Conservation (phyloP, 2,113 vertebrate species). For the Nyctibius bracteatus region DNA sequence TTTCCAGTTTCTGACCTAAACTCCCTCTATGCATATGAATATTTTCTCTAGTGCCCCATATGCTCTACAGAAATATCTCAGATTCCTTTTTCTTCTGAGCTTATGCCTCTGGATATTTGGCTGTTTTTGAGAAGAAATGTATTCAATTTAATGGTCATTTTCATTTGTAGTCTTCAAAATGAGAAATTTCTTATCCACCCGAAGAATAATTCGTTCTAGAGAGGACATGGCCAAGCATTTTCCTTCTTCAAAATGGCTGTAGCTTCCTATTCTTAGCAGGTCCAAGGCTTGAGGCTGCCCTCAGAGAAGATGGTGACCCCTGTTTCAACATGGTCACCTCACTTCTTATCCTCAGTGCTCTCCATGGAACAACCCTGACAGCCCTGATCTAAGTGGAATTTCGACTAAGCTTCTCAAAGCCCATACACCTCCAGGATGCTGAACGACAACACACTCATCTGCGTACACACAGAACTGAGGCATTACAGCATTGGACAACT, state of each 20-base stretch:
- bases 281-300: conserved; percentile 9
- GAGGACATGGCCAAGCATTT: not conserved
- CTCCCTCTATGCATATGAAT: not conserved
- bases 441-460: conserved; percentile 47
- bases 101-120: not conserved
- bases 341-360: not conserved
- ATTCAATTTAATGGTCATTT: not conserved
- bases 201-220: not conserved
- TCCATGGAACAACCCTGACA: not conserved
- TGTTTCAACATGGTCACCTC: conserved; percentile 30
- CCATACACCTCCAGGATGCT: conserved; percentile 16
- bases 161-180: not conserved
- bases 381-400: conserved; percentile 29
- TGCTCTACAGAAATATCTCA: not conserved
- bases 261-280: not conserved
- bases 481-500: conserved; percentile 31
- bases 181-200: not conserved
- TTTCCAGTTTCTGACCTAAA: not conserved
- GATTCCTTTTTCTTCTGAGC: not conserved
- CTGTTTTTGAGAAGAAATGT: not conserved
- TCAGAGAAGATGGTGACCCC: conserved; percentile 29
- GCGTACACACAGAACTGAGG: conserved; percentile 51
- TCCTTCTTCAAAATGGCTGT: not conserved
- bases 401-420: conserved; percentile 20
- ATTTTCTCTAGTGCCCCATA: not conserved